Evolutionary conservation across 1,140 invertebrate species (phyloP).

Genomic region (Yoshiicerus persimilis): DNA sequence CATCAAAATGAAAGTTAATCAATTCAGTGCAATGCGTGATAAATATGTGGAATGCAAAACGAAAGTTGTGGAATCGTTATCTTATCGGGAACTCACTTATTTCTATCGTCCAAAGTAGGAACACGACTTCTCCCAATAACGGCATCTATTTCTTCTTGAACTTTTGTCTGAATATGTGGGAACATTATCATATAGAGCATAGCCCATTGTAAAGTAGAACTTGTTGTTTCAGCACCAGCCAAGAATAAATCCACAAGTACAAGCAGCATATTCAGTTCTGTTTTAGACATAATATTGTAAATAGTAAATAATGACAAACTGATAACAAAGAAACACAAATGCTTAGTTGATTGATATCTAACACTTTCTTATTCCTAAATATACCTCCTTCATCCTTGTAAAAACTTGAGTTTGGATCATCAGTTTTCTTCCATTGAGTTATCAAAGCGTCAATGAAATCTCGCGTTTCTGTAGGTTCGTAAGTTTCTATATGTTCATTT

Average conservation of each 20-base stretch:
- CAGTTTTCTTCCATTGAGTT: conserved; percentile 62
- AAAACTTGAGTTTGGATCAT: conserved; percentile 44
- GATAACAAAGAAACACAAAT: no score
- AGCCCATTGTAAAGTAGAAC: conserved; percentile 58
- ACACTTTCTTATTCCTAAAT: no score
- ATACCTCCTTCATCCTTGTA: conserved; percentile 47
- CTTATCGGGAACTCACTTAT: conserved; percentile 29
- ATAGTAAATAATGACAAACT: no score
- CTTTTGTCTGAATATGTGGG: conserved; percentile 57
- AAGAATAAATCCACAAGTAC: conserved; percentile 58
- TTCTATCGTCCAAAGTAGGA: conserved; percentile 56
- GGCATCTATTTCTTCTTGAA: conserved; percentile 59
- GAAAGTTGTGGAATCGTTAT: neutral
- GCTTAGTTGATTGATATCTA: no score
- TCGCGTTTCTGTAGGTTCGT: conserved; percentile 57
- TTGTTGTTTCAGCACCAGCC: conserved; percentile 61
- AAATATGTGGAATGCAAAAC: no score
- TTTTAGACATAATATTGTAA: no score
- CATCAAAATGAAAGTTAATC: neutral
- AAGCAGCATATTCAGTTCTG: conserved; percentile 44
- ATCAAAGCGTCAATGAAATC: conserved; percentile 80
- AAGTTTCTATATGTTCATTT: conserved; percentile 61
- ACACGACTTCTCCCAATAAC: conserved; percentile 55
- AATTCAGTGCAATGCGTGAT: no score
- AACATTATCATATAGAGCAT: conserved; percentile 58